Base-by-base conservation (phyloP, 2,797 vertebrate species). In the Anguilla pacifica region DNA sequence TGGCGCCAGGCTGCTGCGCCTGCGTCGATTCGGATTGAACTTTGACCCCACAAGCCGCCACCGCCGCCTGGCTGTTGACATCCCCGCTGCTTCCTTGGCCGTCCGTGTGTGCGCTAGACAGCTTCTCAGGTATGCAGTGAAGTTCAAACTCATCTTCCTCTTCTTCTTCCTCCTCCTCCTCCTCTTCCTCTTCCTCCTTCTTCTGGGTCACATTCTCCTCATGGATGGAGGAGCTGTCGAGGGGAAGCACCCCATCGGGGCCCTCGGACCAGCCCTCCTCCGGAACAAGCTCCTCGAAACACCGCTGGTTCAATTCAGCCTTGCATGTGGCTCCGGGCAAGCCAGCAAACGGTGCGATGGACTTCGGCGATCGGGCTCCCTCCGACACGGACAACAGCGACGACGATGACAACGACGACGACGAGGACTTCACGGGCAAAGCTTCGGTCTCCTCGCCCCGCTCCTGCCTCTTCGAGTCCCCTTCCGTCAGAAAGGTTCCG, bases 201-300 rank as follows among this genome's bases (percentile, higher is more conserved):
- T 35, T 92, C 83, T 0, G 70, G 84, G 81, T 51, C 4, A 15
- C 70, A 25, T 85, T 82, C 1, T 95, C 94, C 72, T 95, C 94
- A 0, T 94, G 94, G 39, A 94, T 43, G 13, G 95, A 96, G 0
- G 96, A 96, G 86, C 93, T 95, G 22, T 96, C 95, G 0, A 96
- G 89, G 4, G 94, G 95, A 43, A 91, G 0, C 31, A 94, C 94
- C 25, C 92, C 94, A 1, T 94, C 94, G 10, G 93, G 46, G 1
- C 55, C 90, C 64, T 87, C 88, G 0, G 92, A 85, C 93, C 95
- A 95, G 77, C 91, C 92, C 11, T 87, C 91, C 1, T 77, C 88
- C 59, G 91, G 91, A 2, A 88, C 93, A 39, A 92, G 55, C n/a
- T 39, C 39, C 0, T 92, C 93, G 0, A 92, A 6, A 84, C 88